These are phyloP conservation scores for Hippocampus barbouri DNA, from an alignment of 2,113 vertebrate species.

Conservation along the genomic window DNA sequence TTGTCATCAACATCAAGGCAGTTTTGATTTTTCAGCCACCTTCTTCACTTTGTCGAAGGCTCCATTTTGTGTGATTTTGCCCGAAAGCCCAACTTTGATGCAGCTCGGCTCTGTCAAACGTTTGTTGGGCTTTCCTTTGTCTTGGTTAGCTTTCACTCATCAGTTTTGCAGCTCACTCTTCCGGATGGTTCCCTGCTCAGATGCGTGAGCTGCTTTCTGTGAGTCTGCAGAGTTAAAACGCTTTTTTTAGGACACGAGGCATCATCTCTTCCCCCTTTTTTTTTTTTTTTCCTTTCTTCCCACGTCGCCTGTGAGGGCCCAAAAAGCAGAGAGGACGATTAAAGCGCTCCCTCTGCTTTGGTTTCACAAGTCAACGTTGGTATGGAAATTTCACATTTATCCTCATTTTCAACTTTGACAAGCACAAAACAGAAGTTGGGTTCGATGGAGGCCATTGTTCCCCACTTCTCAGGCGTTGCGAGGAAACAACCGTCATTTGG, in stretches of 20 bases:
- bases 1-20: too few relatives aligned
- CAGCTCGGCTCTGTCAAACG: too few relatives aligned
- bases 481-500: not conserved
- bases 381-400: conserved; percentile 8
- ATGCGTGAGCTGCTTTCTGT: not conserved
- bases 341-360: not conserved
- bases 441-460: not conserved
- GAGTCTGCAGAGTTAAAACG: not conserved
- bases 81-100: too few relatives aligned
- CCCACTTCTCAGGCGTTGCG: not conserved
- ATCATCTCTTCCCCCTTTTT: not conserved
- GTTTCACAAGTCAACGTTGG: conserved; percentile 17
- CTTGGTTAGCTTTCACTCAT: not conserved
- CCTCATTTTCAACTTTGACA: not conserved
- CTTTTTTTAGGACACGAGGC: not conserved
- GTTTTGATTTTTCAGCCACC: too few relatives aligned
- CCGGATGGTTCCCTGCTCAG: not conserved
- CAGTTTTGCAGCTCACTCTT: not conserved
- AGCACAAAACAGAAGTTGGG: not conserved
- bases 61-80: too few relatives aligned
- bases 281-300: not conserved
- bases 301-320: too few relatives aligned
- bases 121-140: not conserved
- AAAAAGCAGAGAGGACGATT: not conserved
- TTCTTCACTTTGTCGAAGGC: too few relatives aligned